These are phyloP conservation scores for Molossus alvarezi DNA, from an alignment of 2,797 vertebrate genomes.

Conservation along the genomic window DNA sequence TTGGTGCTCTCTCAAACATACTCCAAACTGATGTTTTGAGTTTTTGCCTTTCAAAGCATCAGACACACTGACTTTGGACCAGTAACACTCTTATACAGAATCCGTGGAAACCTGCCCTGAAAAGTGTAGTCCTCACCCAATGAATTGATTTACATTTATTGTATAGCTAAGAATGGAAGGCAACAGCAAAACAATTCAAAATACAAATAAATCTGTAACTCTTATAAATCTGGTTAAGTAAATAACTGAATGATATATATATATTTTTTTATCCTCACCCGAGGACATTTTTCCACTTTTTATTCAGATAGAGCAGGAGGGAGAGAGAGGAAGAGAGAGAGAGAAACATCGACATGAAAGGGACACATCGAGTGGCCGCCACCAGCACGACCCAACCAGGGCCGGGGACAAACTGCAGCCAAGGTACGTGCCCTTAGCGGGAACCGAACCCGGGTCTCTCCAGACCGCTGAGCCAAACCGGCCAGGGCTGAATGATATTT, in stretches of 20 bases:
- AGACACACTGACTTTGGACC: background rate
- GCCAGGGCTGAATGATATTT: background rate
- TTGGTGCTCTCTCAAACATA: background rate
- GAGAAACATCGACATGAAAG: too few relatives aligned
- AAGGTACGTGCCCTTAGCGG: too few relatives aligned
- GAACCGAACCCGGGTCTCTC: too few relatives aligned
- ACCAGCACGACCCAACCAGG: too few relatives aligned
- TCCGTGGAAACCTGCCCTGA: background rate
- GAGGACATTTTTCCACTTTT: too few relatives aligned
- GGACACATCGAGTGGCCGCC: too few relatives aligned
- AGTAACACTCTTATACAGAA: background rate
- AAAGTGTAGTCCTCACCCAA: background rate
- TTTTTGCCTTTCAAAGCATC: background rate
- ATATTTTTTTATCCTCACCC: too few relatives aligned
- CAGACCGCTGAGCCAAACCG: too few relatives aligned
- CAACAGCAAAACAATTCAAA: slow-evolving; percentile 61
- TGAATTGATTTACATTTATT: slow-evolving; percentile 48
- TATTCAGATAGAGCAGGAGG: too few relatives aligned
- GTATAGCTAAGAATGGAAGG: background rate
- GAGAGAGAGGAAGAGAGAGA: too few relatives aligned
- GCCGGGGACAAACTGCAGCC: too few relatives aligned
- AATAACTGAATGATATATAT: background rate
- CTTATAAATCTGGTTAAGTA: slow-evolving; percentile 37
- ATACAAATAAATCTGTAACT: slow-evolving; percentile 43
- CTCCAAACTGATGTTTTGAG: background rate